Base-by-base conservation (phyloP, 2,113 vertebrate species). In the Gymnocephalus cernua region DNA sequence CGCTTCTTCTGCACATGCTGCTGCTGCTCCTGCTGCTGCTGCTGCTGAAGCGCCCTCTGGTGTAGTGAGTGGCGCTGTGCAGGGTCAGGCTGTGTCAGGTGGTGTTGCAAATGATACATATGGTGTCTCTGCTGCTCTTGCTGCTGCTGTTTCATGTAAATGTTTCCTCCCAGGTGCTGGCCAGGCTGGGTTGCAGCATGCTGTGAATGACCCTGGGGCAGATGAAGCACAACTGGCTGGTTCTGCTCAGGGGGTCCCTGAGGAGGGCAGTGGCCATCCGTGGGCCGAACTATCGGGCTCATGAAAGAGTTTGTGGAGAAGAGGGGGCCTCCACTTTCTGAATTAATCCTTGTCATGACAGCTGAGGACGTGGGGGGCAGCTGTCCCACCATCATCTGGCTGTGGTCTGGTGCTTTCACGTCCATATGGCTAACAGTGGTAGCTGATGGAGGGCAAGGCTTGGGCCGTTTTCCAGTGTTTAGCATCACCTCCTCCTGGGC, bases 1-100 rank as follows among this genome's bases (percentile, higher is more conserved):
- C 97, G 93, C 82, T 99, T 99, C 92, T 99, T 99, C 85, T 99
- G 98, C 90, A 96, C 96, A 27, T 94, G 91, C 35, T 99, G 97
- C 44, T 96, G 96, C 59, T 98, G 96, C 65, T 98, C 95, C n/a
- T 96, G 96, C 63, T 97, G 96, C 62, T 99, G 96, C 87, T 98
- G 97, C 86, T 98, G 97, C 75, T 97, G 97, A 48, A 98, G 94
- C 0, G 95, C 93, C 89, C 98, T 96, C 92, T 97, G 97, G 89
- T 99, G 98, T 80, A 97, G 94, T 0, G 88, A 71, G 57, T 97
- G 98, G 21, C 96, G 91, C 75, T 96, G 95, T 59, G 87, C 85
- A 1, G 93, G 65, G 94, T 99, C 98, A n/a, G 96, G 91, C 0
- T 97, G 98, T 12, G 95, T 86, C 51, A 96, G 89, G 0, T 99